Base-by-base conservation (phyloP, 2,888 invertebrate genomes). In the Drosophila subquinaria region DNA sequence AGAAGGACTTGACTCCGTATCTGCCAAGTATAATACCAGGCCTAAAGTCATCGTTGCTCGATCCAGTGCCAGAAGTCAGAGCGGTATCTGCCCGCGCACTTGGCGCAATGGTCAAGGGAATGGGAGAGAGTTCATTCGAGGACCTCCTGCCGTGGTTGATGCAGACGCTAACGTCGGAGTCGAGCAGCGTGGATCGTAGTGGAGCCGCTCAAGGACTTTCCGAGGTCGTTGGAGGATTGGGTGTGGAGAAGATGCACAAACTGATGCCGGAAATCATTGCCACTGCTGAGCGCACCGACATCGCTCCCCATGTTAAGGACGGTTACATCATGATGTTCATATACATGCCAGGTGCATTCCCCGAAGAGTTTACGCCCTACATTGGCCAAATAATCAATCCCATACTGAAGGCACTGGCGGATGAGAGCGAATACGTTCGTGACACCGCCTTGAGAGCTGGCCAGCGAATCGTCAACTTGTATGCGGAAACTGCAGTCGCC, bases 291-390 rank as follows among this genome's bases (percentile, higher is more conserved):
- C 95, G 98, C 69, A 95, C 96, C 0, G 98, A 98, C 92, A 97
- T 98, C 86, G 97, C 98, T 6, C 97, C 99, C 0, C 98, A 98
- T 93, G 99, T 99, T 2, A 97, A 99, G 90, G 99, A 99, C 93
- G 99, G 99, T 47, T 99, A 99, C 94, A 98, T 99, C 73, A 98
- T 99, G 98, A 98, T 99, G 98, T 99, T 99, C 93, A 99, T 99
- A 90, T 99, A 99, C 94, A 97, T 99, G 96, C 99, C 99, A 3
- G 96, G 96, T 70, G 98, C 98, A 11, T 99, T 99, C 93, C 98
- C 97, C 6, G 96, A 96, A 76, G 97, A 98, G 91, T 99, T 99
- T 93, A 96, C 97, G 1, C 97, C 97, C 0, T 99, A 99, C 93
- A 97, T 99, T 90, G 97, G 98, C 0, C 97, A 97, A 92, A 99